A percentile compares a stretch with the other conserved stretches of the same genome.
Evolutionary conservation across 2,113 vertebrate species (phyloP).

Genomic region (Pelmatolapia mariae): DNA sequence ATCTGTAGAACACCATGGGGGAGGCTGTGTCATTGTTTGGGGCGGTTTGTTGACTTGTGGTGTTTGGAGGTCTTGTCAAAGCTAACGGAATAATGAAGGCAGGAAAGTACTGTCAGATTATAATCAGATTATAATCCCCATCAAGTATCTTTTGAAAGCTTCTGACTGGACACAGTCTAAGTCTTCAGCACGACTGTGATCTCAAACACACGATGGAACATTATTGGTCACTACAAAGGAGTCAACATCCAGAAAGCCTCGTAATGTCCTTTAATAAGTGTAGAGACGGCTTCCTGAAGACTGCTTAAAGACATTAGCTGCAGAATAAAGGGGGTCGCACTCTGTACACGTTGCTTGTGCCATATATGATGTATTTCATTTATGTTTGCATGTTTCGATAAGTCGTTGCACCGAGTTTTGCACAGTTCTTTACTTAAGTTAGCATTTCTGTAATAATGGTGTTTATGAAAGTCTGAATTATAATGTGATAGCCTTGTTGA

Average conservation of each 20-base stretch:
- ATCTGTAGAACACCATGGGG: accelerated
- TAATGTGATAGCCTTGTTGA: background rate
- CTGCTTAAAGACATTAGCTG: background rate
- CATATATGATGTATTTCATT: background rate
- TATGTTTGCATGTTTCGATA: background rate
- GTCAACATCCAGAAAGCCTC: background rate
- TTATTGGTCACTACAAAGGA: background rate
- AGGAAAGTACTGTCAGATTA: background rate
- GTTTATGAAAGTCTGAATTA: background rate
- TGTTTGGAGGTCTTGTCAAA: background rate
- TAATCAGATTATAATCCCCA: background rate
- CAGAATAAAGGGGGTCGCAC: accelerated
- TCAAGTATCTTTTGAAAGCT: background rate
- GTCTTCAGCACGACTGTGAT: background rate
- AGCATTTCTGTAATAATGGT: accelerated
- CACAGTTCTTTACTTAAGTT: background rate
- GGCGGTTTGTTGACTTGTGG: background rate
- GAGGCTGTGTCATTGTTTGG: background rate
- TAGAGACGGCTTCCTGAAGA: background rate
- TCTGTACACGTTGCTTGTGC: accelerated
- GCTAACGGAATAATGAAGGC: background rate
- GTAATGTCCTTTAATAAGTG: background rate
- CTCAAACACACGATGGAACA: background rate
- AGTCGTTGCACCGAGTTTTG: background rate
- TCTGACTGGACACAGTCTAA: background rate